Base-by-base conservation (phyloP, 1,140 invertebrate species). In the Cecropterus lyciades region DNA sequence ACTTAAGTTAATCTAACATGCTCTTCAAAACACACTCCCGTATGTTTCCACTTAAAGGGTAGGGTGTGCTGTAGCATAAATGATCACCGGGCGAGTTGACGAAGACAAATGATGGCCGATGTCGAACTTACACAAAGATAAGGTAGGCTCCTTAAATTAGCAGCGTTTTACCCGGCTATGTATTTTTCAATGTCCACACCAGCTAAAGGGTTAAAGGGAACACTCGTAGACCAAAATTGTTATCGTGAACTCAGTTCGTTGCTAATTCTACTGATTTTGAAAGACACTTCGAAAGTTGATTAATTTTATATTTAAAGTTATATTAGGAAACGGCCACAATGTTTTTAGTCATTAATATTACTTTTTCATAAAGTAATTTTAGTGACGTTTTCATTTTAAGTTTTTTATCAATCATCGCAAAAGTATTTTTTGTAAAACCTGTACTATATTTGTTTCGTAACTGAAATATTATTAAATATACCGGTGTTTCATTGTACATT, bases 21-120 rank as follows among this genome's bases (percentile, higher is more conserved):
- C 10, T 37, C 33, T 37, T 0, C 27, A 9, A 6, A 70, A 72
- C 65, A n/a, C n/a, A 3, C 13, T n/a, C n/a, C 71, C 77, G 73
- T 85, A 64, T 77, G 57, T 84, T 70, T 53, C 24, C 70, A 75
- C 55, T 69, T 67, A 89, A 89, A 88, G 87, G 88, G 87, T 90
- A 88, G 85, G 87, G 85, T 91, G 88, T 89, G 88, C 87, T 87
- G 82, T 85, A 80, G 87, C 87, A 91, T 91, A 89, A 91, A 91
- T 91, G 87, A 89, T 91, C 88, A 88, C 87, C 85, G 82, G 80
- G 82, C 75, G 79, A 80, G 74, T 80, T 89, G 88, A 91, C 87
- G 88, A 91, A 91, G 87, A 91, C 83, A 91, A 91, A 91, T 88
- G 88, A 84, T 77, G 66, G 52, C 69, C 78, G 78, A 89, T 80